These are phyloP conservation scores for Carcharodon carcharias DNA, from an alignment of 2,797 vertebrate species.

Conservation along the genomic window DNA sequence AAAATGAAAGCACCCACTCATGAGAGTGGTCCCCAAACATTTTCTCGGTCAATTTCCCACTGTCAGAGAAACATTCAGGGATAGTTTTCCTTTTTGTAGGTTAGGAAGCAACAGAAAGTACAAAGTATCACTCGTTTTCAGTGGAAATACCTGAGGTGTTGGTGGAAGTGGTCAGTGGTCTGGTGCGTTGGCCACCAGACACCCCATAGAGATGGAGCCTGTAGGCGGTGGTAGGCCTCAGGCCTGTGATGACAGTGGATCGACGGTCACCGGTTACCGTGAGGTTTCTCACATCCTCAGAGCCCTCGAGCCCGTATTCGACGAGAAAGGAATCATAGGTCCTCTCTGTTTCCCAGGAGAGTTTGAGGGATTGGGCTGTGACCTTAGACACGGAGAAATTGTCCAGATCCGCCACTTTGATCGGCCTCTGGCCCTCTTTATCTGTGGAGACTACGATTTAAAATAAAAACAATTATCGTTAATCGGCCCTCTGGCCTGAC, in stretches of 20 bases:
- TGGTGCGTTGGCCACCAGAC: constrained; percentile 42
- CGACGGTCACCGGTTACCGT: constrained; percentile 41
- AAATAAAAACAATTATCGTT: not conserved
- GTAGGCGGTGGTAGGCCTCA: constrained; percentile 47
- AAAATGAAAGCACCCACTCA: too few relatives aligned
- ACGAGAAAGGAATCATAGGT: constrained; percentile 51
- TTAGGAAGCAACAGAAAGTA: too few relatives aligned
- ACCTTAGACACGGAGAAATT: constrained; percentile 42
- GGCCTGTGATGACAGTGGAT: constrained; percentile 42
- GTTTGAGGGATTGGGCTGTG: constrained; percentile 43
- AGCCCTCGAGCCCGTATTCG: constrained; percentile 44
- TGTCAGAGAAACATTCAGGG: too few relatives aligned
- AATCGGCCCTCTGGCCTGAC: not conserved
- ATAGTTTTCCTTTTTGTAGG: too few relatives aligned
- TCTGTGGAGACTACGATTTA: not conserved
- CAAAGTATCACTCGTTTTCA: not conserved
- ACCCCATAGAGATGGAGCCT: constrained; percentile 49
- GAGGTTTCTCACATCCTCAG: constrained; percentile 37
- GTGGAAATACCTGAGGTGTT: constrained; percentile 47
- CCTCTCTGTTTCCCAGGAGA: constrained; percentile 46
- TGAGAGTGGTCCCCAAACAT: too few relatives aligned
- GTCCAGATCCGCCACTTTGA: constrained; percentile 37
- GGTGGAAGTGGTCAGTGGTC: constrained; percentile 43
- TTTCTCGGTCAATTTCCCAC: too few relatives aligned
- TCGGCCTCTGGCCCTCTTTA: not conserved